Base-by-base conservation (phyloP, 2,888 invertebrate species). In the Eupithecia vulgata region DNA sequence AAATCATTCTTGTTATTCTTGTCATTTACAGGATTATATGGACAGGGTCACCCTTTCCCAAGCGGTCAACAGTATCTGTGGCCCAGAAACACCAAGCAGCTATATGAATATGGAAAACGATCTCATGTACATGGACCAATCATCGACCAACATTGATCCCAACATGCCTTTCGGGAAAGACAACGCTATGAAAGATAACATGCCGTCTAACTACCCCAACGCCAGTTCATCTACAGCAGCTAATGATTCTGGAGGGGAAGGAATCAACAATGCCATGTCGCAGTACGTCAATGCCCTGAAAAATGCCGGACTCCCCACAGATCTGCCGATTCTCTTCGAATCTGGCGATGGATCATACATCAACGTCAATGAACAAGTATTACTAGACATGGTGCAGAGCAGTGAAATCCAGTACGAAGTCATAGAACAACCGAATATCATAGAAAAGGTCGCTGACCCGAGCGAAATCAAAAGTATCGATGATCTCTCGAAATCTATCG, bases 341-440 rank as follows among this genome's bases (percentile, higher is more conserved):
- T 96, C 95, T 1, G 95, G 95, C 35, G 96, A 96, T 79, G 96
- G 96, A 0, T 95, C 95, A 42, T 95, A 95, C 81, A 95, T 96
- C 1, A 95, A 95, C 75, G 95, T 96, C 1, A 96, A 95, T 74
- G 96, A 96, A 84, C 96, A 96, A 87, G 95, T 96, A 40, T 89
- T 96, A 57, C 90, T 94, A 13, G 94, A 94, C 73, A 94, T 95
- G 94, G 94, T 94, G 5, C 94, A 94, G 79, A 94, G 94, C 82
- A 94, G 91, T 76, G 94, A 93, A 81, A 94, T 94, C 77, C 94
- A 94, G 81, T 94, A 94, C 76, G 94, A 94, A 87, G 94, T 94
- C 17, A 93, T 95, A 71, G 94, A 95, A 79, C 94, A 94, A 81
- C 94, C 94, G 1, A 93, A 93, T 75, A 93, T 94, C n/a, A 94